Base-by-base conservation (phyloP, 2,888 invertebrate genomes). In the Bellardia pandia region DNA sequence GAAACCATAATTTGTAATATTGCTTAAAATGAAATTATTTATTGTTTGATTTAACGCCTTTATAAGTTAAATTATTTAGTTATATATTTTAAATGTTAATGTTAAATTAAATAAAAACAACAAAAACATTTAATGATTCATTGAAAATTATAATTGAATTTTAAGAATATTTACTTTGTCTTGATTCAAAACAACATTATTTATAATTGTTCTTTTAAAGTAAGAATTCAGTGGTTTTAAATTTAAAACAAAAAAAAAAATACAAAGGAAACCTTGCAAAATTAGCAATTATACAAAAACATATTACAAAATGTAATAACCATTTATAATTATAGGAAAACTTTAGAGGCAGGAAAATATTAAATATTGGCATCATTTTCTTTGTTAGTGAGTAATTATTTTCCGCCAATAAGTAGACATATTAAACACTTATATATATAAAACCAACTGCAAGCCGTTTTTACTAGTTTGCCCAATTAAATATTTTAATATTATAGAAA, bases 261-360 rank as follows among this genome's bases (percentile, higher is more conserved):
- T 4, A 51, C 51, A 51, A 51, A 30, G 53, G n/a, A 77, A 66
- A 77, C 77, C 77, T 76, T 76, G 64, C 3, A 30, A 37, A 48
- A 51, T 8, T 6, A 33, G 9, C 45, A 45, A 45, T 13, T 45
- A 13, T 37, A 37, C 37, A 37, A 42, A 42, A 42, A 13, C 45
- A 8, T 6, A 8, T 51, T 11, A 42, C 11, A 30, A 60, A 14
- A 0, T 64, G 6, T 40, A 37, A 64, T 51, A 16, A 76, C 30
- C 30, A 64, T 11, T 45, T 45, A 37, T 45, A 16, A 40, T 13
- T n/a, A 45, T 13, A 45, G 13, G n/a, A 56, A 53, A 40, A 56
- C 3, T 23, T 72, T 40, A 42, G 42, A 74, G n/a, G n/a, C 16
- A 42, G 58, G 40, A 56, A 72, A 72, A 56, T 42, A 3, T 23